Evolutionary conservation across 2,888 invertebrate species (phyloP), one percentile per base, ranked within the genome.

Genomic region (Diadromus collaris): DNA sequence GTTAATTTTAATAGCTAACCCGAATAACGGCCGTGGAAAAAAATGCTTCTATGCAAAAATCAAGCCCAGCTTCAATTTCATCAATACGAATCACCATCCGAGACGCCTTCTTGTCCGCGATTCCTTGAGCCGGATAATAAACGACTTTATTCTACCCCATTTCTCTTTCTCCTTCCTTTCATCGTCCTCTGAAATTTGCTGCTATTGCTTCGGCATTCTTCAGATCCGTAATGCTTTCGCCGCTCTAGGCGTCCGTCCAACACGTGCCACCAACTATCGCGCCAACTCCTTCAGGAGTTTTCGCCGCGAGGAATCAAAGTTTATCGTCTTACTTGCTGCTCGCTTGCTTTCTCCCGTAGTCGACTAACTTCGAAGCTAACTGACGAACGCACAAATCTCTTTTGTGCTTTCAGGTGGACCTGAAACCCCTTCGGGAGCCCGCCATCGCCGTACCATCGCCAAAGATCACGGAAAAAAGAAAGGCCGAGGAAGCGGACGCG

Each of bases 401-500:
- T 67, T 79, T 64, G 38, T 27, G 79, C 81, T 89, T 89, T 73
- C 88, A 91, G 90, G 89, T 91, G 56, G 90, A 91, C 75, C 79
- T 91, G 61, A 91, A 91, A 80, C 90, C 90, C 6, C 83, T 90
- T 60, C 84, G 90, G 32, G 90, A 91, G 80, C 84, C 90, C 54
- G 82, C 88, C 74, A 89, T 90, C 79, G 86, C 89, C 21, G 88
- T 89, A 16, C 88, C 89, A 70, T 85, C 90, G 71, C 87, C 89
- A 58, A 90, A 91, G 83, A 86, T 90, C 83, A 94, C 95, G 69
- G 96, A 96, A 89, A 97, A 97, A 89, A 92, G 96, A 86, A 96
- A 96, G 93, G 95, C 96, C 16, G 96, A 96, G 87, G 96, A 96
- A 86, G 94, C 94, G 2, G 96, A 96, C 83, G 94, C 95, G 84